These are phyloP conservation scores for Tautogolabrus adspersus DNA, from an alignment of 2,113 vertebrate species.

Conservation along the genomic window DNA sequence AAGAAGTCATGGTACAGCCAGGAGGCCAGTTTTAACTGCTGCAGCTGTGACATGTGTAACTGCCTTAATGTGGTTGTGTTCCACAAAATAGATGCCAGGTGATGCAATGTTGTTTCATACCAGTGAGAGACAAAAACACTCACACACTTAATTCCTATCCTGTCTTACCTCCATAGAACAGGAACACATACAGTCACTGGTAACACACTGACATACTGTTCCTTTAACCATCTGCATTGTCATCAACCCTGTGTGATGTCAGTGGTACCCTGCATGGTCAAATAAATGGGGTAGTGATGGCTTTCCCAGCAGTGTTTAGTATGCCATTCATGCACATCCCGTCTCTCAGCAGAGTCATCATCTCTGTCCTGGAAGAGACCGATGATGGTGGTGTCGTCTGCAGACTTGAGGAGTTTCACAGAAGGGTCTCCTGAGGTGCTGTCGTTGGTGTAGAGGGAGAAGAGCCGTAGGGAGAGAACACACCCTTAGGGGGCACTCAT, in stretches of 20 bases:
- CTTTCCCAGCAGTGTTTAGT: conserved; percentile 19
- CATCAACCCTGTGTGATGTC: conserved; percentile 38
- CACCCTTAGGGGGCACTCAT: no score
- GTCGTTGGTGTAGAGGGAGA: no score
- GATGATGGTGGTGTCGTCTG: no score
- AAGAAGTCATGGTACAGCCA: conserved; percentile 41
- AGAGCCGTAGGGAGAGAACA: no score
- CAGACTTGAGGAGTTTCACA: no score
- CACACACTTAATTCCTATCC: conserved; percentile 16
- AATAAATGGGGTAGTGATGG: conserved; percentile 41
- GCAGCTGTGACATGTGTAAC: conserved; percentile 72
- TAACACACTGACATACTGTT: conserved; percentile 8
- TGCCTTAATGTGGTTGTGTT: conserved; percentile 60
- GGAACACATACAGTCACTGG: not conserved
- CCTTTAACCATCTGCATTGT: not conserved
- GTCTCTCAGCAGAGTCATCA: no score
- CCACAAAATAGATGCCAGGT: conserved; percentile 71
- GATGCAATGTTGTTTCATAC: conserved; percentile 75
- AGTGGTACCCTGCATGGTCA: conserved; percentile 24
- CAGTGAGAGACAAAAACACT: conserved; percentile 31
- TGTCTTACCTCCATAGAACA: conserved; percentile 6
- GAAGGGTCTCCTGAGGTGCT: no score
- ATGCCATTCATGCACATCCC: conserved; percentile 9
- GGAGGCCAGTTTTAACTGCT: conserved; percentile 60
- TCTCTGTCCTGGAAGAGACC: no score